Percentiles rank a stretch among this genome's conserved stretches.
Evolutionary conservation across 1,140 invertebrate genomes (phyloP).

Genomic region (Neuroterus valhalla): DNA sequence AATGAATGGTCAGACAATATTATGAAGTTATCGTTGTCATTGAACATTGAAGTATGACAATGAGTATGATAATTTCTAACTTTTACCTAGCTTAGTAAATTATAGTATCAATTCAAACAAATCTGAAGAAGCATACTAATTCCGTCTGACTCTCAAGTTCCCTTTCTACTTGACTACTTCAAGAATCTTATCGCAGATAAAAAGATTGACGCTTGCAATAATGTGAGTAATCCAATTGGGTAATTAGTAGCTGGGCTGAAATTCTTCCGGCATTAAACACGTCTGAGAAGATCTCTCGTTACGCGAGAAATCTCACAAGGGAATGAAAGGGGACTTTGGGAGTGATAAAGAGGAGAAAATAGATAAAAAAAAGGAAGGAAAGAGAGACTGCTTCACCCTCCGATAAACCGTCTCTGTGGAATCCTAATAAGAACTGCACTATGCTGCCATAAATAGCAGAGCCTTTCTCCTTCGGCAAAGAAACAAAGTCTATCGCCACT

Average conservation of each 20-base stretch:
- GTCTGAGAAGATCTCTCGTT: conserved; percentile 33
- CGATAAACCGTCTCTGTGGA: conserved; percentile 58
- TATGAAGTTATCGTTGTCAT: too few relatives aligned
- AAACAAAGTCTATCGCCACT: conserved; percentile 66
- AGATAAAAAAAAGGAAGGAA: conserved; percentile 39
- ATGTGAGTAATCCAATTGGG: not conserved
- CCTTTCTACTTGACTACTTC: too few relatives aligned
- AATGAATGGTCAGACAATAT: too few relatives aligned
- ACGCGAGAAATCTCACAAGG: conserved; percentile 28
- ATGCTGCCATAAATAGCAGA: conserved; percentile 62
- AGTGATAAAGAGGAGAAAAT: conserved; percentile 39
- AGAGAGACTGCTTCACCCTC: conserved; percentile 37
- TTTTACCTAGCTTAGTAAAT: too few relatives aligned
- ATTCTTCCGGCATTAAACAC: conserved; percentile 32
- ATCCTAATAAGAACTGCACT: conserved; percentile 63
- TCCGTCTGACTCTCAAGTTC: too few relatives aligned
- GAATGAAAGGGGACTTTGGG: conserved; percentile 28
- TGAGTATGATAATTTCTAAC: too few relatives aligned
- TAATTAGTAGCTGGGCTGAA: not conserved
- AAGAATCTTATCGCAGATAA: too few relatives aligned
- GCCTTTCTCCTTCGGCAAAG: conserved; percentile 58
- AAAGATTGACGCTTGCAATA: not conserved
- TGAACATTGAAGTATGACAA: too few relatives aligned
- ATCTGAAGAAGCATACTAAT: too few relatives aligned
- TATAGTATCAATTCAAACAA: too few relatives aligned